Conservation (phyloP, 2,797 vertebrate species). For the Macropodus opercularis region DNA sequence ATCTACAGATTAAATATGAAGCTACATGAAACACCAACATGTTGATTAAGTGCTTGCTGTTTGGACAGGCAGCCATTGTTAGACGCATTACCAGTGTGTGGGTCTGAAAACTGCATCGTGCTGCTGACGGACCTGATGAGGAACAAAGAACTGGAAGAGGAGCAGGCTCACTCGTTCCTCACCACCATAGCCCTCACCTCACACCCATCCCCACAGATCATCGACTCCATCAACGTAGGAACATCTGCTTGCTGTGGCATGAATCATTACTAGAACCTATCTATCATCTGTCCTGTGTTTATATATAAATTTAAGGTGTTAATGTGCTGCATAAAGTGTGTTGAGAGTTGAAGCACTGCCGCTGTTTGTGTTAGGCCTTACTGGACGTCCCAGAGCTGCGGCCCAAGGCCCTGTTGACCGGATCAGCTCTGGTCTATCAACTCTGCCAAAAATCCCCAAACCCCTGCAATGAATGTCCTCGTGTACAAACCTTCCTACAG, state of each 20-base stretch:
- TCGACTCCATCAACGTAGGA: slow-evolving; percentile 83
- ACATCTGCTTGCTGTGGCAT: slow-evolving; percentile 5
- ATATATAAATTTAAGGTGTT: not conserved
- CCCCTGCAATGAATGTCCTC: slow-evolving; percentile 75
- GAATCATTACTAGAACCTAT: not conserved
- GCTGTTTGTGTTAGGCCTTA: slow-evolving; percentile 76
- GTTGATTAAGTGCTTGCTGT: too few species aligned
- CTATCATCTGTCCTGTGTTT: not conserved
- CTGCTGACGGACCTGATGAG: slow-evolving; percentile 82
- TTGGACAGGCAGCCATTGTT: slow-evolving; percentile 84
- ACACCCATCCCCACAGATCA: slow-evolving; percentile 80
- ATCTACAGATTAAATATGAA: not conserved
- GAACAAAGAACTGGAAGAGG: slow-evolving; percentile 80
- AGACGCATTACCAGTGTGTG: slow-evolving; percentile 86
- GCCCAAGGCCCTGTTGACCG: slow-evolving; percentile 76
- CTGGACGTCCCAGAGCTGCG: slow-evolving; percentile 72
- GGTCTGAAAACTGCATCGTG: slow-evolving; percentile 84
- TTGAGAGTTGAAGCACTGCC: not conserved
- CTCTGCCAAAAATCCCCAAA: slow-evolving; percentile 76
- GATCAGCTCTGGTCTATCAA: slow-evolving; percentile 83
- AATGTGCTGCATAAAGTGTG: too few species aligned
- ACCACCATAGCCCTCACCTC: slow-evolving; percentile 83
- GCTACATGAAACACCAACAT: too few species aligned
- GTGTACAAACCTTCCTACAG: slow-evolving; percentile 79
- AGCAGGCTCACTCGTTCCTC: slow-evolving; percentile 79